Evolutionary conservation across 2,888 invertebrate species (phyloP).

Genomic region (Hirtodrosophila cameraria): DNA sequence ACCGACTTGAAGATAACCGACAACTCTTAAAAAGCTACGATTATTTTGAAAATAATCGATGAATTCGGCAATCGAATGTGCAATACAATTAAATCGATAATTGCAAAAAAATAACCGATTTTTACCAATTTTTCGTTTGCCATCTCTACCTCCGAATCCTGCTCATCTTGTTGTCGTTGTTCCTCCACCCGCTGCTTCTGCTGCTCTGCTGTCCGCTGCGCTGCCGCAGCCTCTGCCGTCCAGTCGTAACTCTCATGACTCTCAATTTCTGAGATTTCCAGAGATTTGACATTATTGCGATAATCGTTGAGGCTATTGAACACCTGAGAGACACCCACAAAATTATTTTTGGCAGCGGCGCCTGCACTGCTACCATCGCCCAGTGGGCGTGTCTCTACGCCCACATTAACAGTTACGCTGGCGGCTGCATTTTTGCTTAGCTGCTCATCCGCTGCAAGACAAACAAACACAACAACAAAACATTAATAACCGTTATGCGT

Average conservation of each 20-base stretch:
- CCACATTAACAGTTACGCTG: conserved; percentile 16
- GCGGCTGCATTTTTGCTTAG: conserved; percentile 51
- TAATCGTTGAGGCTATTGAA: conserved; percentile 88
- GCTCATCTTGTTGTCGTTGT: background rate
- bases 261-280: conserved; percentile 57
- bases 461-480: conserved; percentile 52
- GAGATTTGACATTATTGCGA: conserved; percentile 79
- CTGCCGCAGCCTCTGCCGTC: conserved; percentile 27
- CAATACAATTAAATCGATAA: no score
- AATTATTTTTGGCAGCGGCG: conserved; percentile 71
- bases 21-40: no score
- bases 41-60: no score
- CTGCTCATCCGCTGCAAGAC: conserved; percentile 84
- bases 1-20: no score
- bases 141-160: no score
- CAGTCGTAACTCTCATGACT: conserved; percentile 60
- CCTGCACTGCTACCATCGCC: conserved; percentile 61
- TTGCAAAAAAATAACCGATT: no score
- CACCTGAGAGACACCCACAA: conserved; percentile 87
- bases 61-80: no score
- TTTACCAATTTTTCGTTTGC: no score
- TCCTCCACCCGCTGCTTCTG: conserved; percentile 47
- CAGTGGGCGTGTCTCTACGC: conserved; percentile 43
- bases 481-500: background rate
- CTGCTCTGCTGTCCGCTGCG: conserved; percentile 24